phyloP scores from a whole-genome alignment of 2,113 vertebrate species.

The Callorhinus ursinus region DNA sequence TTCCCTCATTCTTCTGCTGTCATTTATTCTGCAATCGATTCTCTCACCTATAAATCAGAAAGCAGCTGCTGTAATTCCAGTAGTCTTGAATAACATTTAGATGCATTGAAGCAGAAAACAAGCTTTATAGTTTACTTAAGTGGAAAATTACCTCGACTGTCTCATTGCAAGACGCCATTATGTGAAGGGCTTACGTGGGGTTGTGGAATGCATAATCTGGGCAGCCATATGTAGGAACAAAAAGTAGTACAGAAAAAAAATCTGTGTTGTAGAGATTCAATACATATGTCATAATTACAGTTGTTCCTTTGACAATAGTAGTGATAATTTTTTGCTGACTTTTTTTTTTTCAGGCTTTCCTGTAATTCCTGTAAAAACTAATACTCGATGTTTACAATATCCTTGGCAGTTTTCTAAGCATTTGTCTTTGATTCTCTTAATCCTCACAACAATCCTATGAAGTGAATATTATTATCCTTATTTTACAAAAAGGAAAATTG shows the following conservation, averaged over 20 bases:
- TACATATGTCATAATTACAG: neutral
- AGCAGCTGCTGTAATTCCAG: neutral
- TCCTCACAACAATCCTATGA: conserved; percentile 5
- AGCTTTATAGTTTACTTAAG: neutral
- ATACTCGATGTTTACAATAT: conserved; percentile 29
- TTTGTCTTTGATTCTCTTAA: conserved; percentile 33
- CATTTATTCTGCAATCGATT: neutral
- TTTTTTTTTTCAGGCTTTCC: neutral
- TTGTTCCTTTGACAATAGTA: neutral
- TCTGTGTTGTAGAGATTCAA: neutral
- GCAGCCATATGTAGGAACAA: neutral
- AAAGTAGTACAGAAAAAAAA: neutral
- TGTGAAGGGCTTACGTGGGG: neutral
- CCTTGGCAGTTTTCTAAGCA: neutral
- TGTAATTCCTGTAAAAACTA: neutral
- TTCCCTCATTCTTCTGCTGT: neutral
- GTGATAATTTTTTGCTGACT: neutral
- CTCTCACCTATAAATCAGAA: neutral
- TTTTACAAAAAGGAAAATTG: conserved; percentile 62
- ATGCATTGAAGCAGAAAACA: neutral
- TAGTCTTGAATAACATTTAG: neutral
- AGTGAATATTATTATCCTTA: conserved; percentile 37
- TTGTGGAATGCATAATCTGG: neutral
- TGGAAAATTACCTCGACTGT: neutral
- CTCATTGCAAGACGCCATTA: neutral